phyloP scores from a whole-genome alignment of 2,888 invertebrate species.

The Drosophila buzzatii region DNA sequence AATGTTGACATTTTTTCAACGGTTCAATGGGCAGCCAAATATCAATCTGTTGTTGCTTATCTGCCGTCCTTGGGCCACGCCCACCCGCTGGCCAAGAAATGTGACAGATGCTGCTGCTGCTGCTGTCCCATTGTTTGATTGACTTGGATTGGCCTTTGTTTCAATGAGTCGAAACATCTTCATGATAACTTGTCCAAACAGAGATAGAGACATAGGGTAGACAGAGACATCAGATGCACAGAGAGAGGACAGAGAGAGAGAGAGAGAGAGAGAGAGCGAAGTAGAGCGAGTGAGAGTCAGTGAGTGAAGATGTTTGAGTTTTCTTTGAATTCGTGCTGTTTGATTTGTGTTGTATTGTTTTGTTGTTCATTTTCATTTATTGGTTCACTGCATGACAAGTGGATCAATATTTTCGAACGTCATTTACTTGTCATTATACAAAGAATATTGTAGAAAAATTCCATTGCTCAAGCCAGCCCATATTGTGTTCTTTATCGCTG shows the following conservation, averaged over 20 bases:
- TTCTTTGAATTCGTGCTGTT: slow-evolving; percentile 42
- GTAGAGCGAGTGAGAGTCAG: not conserved
- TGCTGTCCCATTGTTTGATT: slow-evolving; percentile 72
- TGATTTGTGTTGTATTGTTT: slow-evolving; percentile 48
- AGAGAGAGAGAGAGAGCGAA: not conserved
- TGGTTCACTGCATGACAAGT: slow-evolving; percentile 67
- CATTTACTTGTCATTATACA: slow-evolving; percentile 71
- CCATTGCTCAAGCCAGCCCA: slow-evolving; percentile 48
- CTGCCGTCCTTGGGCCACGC: slow-evolving; percentile 20
- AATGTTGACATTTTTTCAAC: slow-evolving; percentile 78
- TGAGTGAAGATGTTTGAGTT: not conserved
- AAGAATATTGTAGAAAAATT: slow-evolving; percentile 41
- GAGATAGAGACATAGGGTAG: slow-evolving; percentile 22
- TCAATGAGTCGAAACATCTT: slow-evolving; percentile 77
- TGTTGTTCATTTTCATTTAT: slow-evolving; percentile 53
- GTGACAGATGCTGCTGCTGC: slow-evolving; percentile 14
- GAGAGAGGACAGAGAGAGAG: not conserved
- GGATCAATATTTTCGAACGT: slow-evolving; percentile 70
- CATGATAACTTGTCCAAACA: slow-evolving; percentile 73
- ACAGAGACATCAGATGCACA: not conserved
- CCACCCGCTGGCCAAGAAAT: slow-evolving; percentile 45
- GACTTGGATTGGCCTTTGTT: slow-evolving; percentile 75
- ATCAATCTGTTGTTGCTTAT: slow-evolving; percentile 62
- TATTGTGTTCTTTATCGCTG: slow-evolving; percentile 62
- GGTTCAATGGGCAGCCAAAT: slow-evolving; percentile 74